phyloP scores from a whole-genome alignment of 2,113 vertebrate species.

The Propithecus coquereli region DNA sequence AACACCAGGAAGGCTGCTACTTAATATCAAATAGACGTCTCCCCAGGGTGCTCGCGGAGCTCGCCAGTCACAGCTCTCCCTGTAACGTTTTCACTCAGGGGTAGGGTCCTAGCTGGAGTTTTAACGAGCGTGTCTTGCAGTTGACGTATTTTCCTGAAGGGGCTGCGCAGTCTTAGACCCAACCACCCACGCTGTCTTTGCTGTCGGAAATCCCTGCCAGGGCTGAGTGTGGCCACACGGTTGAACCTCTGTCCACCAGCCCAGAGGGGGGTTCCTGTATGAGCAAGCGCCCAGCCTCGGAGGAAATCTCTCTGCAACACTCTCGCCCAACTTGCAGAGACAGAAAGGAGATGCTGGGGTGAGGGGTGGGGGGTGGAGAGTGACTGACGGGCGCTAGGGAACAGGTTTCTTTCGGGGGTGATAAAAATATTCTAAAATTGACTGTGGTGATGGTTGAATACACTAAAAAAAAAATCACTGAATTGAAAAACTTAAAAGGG shows the following conservation, averaged over 20 bases:
- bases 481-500: not conserved
- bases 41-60: not conserved
- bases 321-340: not conserved
- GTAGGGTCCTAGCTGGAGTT: not conserved
- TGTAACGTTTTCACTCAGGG: not conserved
- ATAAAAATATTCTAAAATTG: fast-evolving
- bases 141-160: not conserved
- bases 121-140: not conserved
- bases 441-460: fast-evolving
- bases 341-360: not conserved
- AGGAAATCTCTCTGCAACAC: fast-evolving
- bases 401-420: not conserved
- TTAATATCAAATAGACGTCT: not conserved
- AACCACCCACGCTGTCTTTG: not conserved
- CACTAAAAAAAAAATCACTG: not conserved
- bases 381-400: fast-evolving
- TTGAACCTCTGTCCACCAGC: fast-evolving
- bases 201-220: fast-evolving
- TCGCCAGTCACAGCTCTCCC: not conserved
- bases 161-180: fast-evolving
- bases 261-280: fast-evolving
- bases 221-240: fast-evolving
- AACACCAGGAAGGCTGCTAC: not conserved
- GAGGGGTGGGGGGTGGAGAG: not conserved
- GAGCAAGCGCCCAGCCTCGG: not conserved